Percentiles rank a stretch among this genome's conserved stretches.
Conservation (phyloP, 2,888 invertebrate species). For the Tenthredo scrophulariae region DNA sequence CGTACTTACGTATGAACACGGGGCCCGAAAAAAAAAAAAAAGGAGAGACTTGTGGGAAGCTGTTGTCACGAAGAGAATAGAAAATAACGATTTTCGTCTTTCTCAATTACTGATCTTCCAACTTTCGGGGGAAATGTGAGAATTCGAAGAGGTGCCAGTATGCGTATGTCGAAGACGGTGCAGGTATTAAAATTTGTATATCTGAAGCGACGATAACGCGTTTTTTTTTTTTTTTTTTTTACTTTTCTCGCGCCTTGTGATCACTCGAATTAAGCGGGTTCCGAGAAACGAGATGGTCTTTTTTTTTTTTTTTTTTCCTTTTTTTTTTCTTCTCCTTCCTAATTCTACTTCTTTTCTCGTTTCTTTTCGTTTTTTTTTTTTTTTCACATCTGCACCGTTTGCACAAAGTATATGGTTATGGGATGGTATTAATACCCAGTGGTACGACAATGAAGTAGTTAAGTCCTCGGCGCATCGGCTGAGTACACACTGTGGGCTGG, state of each 20-base stretch:
- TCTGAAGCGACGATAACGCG: too few relatives aligned
- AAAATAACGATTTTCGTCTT: not conserved
- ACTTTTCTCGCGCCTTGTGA: not conserved
- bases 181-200: too few relatives aligned
- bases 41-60: not conserved
- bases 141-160: too few relatives aligned
- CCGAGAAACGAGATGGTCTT: not conserved
- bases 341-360: too few relatives aligned
- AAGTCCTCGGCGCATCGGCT: constrained; percentile 74
- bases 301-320: too few relatives aligned
- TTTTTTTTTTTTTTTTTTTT: too few relatives aligned
- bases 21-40: not conserved
- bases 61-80: not conserved
- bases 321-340: too few relatives aligned
- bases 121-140: too few relatives aligned
- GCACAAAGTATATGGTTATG: not conserved
- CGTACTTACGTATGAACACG: not conserved
- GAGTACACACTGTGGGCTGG: constrained; percentile 68
- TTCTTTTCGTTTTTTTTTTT: constrained; percentile 61
- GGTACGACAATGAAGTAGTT: constrained; percentile 75
- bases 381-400: constrained; percentile 70
- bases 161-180: too few relatives aligned
- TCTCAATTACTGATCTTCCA: too few relatives aligned
- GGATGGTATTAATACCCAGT: constrained; percentile 63
- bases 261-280: constrained; percentile 4